phyloP scores from a whole-genome alignment of 2,797 vertebrate species.

The Dicrostonyx torquatus region DNA sequence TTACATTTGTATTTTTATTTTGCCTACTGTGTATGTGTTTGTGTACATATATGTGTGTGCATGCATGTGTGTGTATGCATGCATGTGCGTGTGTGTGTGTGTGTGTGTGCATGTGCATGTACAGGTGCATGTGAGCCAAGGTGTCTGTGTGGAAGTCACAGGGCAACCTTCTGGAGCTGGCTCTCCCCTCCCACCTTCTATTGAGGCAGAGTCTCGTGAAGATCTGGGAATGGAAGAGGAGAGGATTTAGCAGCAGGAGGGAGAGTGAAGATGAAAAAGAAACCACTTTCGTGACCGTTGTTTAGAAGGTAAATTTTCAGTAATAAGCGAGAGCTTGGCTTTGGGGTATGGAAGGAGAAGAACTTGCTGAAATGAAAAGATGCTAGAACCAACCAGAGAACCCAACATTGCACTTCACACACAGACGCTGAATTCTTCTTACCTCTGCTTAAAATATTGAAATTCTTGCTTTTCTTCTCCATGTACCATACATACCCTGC shows the following conservation, averaged over 20 bases:
- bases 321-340: neutral
- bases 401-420: neutral
- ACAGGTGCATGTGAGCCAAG: neutral
- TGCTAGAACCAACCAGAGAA: neutral
- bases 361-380: neutral
- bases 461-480: constrained; percentile 46
- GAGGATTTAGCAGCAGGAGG: neutral
- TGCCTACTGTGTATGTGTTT: neutral
- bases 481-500: neutral
- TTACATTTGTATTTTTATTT: neutral
- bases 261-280: neutral
- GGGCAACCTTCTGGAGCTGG: neutral
- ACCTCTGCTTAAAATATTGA: neutral
- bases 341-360: neutral
- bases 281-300: neutral
- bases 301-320: neutral
- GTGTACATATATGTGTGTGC: fast-evolving
- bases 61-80: neutral
- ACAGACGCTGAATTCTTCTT: neutral
- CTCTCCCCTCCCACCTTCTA: neutral
- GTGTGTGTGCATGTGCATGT: too few relatives aligned
- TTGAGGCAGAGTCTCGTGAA: neutral
- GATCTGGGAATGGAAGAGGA: neutral
- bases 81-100: too few relatives aligned
- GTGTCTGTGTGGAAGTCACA: neutral